Percentiles rank a stretch among this genome's conserved stretches.
These are phyloP conservation scores for Xanthorhoe spadicearia DNA, from an alignment of 2,888 invertebrate species.

Conservation along the genomic window DNA sequence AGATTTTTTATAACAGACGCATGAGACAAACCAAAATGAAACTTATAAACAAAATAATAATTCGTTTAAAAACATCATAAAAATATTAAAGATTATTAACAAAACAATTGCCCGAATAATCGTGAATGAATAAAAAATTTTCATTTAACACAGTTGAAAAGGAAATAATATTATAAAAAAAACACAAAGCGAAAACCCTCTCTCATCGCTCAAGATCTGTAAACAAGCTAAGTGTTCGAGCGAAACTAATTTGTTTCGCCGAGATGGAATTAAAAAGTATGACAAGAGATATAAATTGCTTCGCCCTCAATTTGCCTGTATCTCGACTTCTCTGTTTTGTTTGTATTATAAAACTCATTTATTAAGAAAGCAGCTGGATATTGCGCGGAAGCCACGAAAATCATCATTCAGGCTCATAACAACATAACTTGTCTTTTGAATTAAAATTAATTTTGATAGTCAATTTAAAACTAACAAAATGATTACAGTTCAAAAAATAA, in stretches of 20 bases:
- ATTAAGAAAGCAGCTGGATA: conserved; percentile 69
- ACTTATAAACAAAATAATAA: not conserved
- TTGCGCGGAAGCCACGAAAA: conserved; percentile 41
- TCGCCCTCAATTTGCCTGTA: conserved; percentile 71
- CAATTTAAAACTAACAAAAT: no score
- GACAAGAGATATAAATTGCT: conserved; percentile 79
- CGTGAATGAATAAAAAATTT: conserved; percentile 26
- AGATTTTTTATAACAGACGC: not conserved
- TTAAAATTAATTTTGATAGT: no score
- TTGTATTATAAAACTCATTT: conserved; percentile 75
- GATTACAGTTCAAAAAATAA: no score
- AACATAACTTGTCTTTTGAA: not conserved
- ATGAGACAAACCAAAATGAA: not conserved
- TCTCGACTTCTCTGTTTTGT: conserved; percentile 69
- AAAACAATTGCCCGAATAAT: conserved; percentile 33
- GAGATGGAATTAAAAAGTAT: conserved; percentile 78
- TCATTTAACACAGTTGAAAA: conserved; percentile 37
- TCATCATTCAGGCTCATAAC: not conserved
- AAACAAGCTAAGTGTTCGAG: conserved; percentile 72
- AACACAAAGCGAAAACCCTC: conserved; percentile 54
- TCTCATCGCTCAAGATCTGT: conserved; percentile 63
- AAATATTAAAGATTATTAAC: conserved; percentile 22
- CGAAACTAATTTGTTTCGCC: conserved; percentile 73
- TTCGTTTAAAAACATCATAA: not conserved
- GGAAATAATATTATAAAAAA: conserved; percentile 38